Evolutionary conservation across 2,797 vertebrate genomes (phyloP).

Genomic region (Mallotus villosus): DNA sequence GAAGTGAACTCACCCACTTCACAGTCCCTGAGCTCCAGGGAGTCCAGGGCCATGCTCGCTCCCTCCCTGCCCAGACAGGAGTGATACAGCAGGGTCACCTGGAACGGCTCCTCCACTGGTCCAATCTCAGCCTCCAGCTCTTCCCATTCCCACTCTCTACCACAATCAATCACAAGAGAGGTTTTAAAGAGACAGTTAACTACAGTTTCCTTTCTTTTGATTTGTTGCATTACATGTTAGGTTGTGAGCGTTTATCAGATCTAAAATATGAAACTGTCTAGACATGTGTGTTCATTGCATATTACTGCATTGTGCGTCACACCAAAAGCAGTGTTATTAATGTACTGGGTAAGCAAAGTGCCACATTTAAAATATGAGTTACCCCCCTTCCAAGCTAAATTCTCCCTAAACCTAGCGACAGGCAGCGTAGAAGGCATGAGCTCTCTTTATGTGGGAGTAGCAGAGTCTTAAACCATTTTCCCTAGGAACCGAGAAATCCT

Average conservation of each 20-base stretch:
- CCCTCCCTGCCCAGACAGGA: conserved; percentile 61
- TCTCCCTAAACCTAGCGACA: conserved; percentile 1
- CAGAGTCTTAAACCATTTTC: conserved; percentile 8
- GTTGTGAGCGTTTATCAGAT: too few species aligned
- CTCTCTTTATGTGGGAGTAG: neutral
- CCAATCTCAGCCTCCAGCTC: conserved; percentile 75
- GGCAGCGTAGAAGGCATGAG: neutral
- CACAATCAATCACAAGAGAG: conserved; percentile 27
- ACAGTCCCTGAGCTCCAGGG: conserved; percentile 79
- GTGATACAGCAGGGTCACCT: conserved; percentile 79
- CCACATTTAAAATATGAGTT: too few species aligned
- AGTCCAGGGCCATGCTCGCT: conserved; percentile 77
- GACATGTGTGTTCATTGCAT: too few species aligned
- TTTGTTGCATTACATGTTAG: neutral
- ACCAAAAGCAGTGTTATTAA: too few species aligned
- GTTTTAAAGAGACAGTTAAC: neutral
- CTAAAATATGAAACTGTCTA: too few species aligned
- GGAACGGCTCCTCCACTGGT: conserved; percentile 76
- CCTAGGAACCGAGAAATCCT: conserved; percentile 15
- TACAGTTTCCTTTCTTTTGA: neutral
- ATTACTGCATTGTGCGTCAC: too few species aligned
- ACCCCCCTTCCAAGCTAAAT: too few species aligned
- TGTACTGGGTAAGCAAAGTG: too few species aligned
- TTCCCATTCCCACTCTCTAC: conserved; percentile 78
- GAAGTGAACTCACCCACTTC: conserved; percentile 51